These are phyloP conservation scores for Mixornis gularis DNA, from an alignment of 2,113 vertebrate genomes.

Conservation along the genomic window DNA sequence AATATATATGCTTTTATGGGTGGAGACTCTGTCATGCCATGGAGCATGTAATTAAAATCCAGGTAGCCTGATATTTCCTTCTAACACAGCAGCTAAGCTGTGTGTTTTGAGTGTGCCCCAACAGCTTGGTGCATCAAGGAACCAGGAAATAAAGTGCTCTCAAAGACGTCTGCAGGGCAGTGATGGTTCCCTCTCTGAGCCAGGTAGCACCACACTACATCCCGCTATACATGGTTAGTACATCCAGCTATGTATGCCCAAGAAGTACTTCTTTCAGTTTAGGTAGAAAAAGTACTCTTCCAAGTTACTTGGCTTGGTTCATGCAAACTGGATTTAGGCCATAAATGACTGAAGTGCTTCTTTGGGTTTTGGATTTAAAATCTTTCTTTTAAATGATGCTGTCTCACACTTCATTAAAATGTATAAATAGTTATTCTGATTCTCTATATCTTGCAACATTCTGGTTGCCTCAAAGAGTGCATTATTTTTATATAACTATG, in stretches of 20 bases:
- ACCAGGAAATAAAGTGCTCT: background rate
- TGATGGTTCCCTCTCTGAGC: background rate
- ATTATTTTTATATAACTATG: background rate
- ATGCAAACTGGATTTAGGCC: background rate
- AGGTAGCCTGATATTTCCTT: background rate
- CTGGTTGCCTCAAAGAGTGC: background rate
- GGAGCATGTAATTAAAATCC: background rate
- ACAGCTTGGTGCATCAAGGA: rapidly evolving
- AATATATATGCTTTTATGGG: background rate
- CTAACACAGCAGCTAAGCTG: background rate
- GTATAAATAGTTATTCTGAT: background rate
- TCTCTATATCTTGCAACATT: background rate
- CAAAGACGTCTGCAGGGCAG: background rate
- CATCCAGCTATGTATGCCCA: background rate
- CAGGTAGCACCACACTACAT: background rate
- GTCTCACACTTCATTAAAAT: background rate
- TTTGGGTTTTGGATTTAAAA: background rate
- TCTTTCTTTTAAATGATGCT: background rate
- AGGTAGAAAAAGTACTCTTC: background rate
- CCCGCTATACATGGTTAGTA: background rate
- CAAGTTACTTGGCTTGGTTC: background rate
- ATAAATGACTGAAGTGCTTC: background rate
- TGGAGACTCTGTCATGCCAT: background rate
- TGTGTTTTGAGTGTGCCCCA: background rate
- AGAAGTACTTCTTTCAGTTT: background rate